phyloP scores from a whole-genome alignment of 2,797 vertebrate species.

The Hybognathus amarus region DNA sequence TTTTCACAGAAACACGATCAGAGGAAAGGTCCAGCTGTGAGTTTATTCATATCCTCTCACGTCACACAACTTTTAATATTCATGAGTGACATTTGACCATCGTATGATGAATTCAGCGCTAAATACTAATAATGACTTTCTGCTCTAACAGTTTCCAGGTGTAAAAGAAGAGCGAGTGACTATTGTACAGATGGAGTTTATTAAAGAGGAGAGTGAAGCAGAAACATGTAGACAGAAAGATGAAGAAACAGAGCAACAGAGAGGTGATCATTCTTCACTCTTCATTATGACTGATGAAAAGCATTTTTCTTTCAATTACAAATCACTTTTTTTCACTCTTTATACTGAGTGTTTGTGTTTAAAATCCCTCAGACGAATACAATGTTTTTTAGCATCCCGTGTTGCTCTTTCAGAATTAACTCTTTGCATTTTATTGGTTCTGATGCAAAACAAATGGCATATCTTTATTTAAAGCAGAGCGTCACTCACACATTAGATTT shows the following conservation, averaged over 20 bases:
- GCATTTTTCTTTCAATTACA: not conserved
- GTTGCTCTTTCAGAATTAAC: too few relatives aligned
- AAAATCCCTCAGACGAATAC: not conserved
- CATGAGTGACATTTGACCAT: not conserved
- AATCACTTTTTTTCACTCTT: not conserved
- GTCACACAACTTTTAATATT: not conserved
- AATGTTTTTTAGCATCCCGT: not conserved
- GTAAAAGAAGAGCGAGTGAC: not conserved
- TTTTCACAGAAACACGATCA: not conserved
- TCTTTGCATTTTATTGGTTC: too few relatives aligned
- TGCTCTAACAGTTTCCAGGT: not conserved
- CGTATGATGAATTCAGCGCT: not conserved
- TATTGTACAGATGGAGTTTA: not conserved
- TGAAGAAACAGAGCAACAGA: not conserved
- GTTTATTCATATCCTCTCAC: not conserved
- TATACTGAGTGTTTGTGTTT: not conserved
- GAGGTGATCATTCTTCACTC: not conserved
- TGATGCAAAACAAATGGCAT: too few relatives aligned
- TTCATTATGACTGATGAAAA: not conserved
- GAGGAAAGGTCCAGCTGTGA: not conserved
- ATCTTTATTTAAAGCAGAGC: too few relatives aligned
- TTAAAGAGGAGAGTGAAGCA: conserved; percentile 6
- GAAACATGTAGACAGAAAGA: not conserved
- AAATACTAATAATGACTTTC: not conserved
- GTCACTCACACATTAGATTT: too few relatives aligned